A percentile compares a stretch with the other conserved stretches of the same genome.
These are phyloP conservation scores for Verasper variegatus DNA, from an alignment of 2,113 vertebrate species.

Conservation along the genomic window DNA sequence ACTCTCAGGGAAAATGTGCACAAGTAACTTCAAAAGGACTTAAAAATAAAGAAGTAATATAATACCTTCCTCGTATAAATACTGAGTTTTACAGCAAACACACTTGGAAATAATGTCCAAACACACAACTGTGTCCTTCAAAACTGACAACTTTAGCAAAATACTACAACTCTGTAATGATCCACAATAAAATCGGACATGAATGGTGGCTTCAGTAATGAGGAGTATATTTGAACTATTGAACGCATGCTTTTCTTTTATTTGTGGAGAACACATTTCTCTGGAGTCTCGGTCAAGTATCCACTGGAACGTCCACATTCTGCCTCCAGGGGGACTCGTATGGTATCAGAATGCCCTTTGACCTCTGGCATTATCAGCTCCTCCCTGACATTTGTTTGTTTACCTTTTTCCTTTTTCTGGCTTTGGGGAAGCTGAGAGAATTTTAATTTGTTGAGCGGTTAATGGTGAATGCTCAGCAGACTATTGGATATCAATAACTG, in stretches of 20 bases:
- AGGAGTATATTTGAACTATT: not conserved
- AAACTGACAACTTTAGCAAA: no score
- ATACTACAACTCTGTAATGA: no score
- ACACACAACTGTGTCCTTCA: no score
- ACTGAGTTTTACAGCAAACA: no score
- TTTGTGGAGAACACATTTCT: not conserved
- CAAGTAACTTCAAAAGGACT: no score
- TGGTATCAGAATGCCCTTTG: constrained; percentile 18
- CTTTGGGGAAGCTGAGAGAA: constrained; percentile 8
- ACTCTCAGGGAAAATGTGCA: no score
- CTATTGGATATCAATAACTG: constrained; percentile 44
- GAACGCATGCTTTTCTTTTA: not conserved
- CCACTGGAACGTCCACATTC: not conserved
- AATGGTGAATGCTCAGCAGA: constrained; percentile 15
- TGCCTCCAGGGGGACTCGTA: constrained; percentile 10
- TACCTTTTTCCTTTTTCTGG: constrained; percentile 3
- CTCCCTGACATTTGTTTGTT: constrained; percentile 30
- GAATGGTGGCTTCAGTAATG: no score
- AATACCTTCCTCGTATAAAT: no score
- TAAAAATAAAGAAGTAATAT: no score
- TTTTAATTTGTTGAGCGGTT: constrained; percentile 39
- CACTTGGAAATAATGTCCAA: no score
- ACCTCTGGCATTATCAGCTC: constrained; percentile 27
- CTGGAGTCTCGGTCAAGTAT: not conserved
- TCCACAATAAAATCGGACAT: no score